Evolutionary conservation across 2,113 vertebrate genomes (phyloP).

Genomic region (Leiothrix lutea): DNA sequence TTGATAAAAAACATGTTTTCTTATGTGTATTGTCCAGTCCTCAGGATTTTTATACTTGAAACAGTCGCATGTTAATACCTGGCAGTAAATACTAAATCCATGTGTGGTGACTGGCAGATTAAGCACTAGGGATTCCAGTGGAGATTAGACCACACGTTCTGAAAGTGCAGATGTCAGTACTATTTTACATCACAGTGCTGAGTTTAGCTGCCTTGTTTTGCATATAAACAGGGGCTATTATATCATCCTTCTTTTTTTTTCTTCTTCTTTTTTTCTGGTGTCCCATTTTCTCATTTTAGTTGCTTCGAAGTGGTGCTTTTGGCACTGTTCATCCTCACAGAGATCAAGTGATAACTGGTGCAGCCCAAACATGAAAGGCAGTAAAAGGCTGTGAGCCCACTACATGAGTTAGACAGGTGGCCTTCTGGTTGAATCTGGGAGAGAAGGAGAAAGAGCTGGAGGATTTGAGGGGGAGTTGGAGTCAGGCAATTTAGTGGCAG

Average conservation of each 20-base stretch:
- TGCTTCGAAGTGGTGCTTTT: background rate
- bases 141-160: constrained; percentile 54
- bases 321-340: background rate
- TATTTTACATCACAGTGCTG: constrained; percentile 44
- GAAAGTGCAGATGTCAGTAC: constrained; percentile 46
- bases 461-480: background rate
- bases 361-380: background rate
- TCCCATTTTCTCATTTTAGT: background rate
- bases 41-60: constrained; percentile 63
- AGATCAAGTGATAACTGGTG: background rate
- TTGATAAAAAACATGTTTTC: background rate
- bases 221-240: background rate
- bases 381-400: background rate
- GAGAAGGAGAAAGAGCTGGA: background rate
- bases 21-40: background rate
- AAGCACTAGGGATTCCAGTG: constrained; percentile 58
- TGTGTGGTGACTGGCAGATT: constrained; percentile 64
- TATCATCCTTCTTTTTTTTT: background rate
- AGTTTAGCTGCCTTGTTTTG: constrained; percentile 49
- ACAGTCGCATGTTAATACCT: constrained; percentile 58
- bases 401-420: background rate
- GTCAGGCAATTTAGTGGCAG: background rate
- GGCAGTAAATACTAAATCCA: constrained; percentile 64
- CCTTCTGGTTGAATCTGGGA: background rate
- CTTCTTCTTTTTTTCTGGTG: background rate